phyloP scores from a whole-genome alignment of 1,140 invertebrate species.

The Hyposmocoma kahamanoa region DNA sequence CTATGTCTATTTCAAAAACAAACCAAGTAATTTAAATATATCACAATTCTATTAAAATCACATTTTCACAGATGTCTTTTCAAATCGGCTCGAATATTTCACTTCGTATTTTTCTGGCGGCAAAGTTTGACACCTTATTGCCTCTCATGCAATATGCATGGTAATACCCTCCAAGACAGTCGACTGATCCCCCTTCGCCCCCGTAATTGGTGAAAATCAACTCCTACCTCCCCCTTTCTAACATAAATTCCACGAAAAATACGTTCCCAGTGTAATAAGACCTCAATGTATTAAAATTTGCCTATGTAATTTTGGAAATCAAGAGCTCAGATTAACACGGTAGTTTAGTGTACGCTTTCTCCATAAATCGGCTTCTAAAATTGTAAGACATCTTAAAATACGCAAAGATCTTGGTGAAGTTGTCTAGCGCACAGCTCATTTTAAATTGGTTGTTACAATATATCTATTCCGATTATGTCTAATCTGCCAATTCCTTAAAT shows the following conservation, averaged over 20 bases:
- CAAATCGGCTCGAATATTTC: neutral
- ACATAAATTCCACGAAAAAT: conserved; percentile 12
- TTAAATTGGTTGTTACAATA: too few relatives aligned
- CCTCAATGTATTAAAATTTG: too few relatives aligned
- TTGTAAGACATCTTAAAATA: too few relatives aligned
- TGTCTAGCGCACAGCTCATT: too few relatives aligned
- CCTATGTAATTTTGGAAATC: too few relatives aligned
- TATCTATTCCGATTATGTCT: too few relatives aligned
- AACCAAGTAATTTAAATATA: neutral
- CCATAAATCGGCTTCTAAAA: too few relatives aligned
- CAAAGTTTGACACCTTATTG: conserved; percentile 58
- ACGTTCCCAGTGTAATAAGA: conserved; percentile 2
- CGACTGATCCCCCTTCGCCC: conserved; percentile 14
- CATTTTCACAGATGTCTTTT: neutral
- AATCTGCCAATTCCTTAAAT: too few relatives aligned
- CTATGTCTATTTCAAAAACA: conserved; percentile 1
- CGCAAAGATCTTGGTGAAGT: too few relatives aligned
- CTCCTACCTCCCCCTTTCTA: conserved; percentile 9
- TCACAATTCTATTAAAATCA: neutral
- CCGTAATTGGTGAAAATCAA: conserved; percentile 43
- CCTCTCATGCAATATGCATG: conserved; percentile 61
- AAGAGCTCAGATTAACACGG: too few relatives aligned
- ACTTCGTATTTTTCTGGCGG: conserved; percentile 18
- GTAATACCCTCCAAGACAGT: conserved; percentile 32
- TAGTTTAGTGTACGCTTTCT: too few relatives aligned